These are phyloP conservation scores for Diachasmimorpha longicaudata DNA, from an alignment of 1,140 invertebrate species.

Conservation along the genomic window DNA sequence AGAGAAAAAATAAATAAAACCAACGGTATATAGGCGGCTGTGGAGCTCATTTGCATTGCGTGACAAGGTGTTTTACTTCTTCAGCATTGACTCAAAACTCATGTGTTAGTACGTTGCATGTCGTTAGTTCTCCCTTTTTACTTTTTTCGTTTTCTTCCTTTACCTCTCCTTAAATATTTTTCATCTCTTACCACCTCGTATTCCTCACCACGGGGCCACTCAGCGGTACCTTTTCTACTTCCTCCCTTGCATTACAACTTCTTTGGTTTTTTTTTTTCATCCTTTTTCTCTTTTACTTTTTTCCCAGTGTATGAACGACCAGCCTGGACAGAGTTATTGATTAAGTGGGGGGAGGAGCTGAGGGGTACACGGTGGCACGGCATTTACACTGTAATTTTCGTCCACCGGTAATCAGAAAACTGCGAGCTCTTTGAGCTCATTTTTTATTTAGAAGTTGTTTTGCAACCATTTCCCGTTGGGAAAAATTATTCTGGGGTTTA, in stretches of 20 bases:
- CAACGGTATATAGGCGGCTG: background rate
- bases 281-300: background rate
- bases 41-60: conserved; percentile 32
- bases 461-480: no score
- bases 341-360: conserved; percentile 12
- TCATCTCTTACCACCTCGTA: background rate
- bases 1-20: background rate
- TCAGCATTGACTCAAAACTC: background rate
- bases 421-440: no score
- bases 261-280: background rate
- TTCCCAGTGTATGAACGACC: background rate
- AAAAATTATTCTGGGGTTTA: background rate
- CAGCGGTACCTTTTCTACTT: background rate
- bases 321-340: conserved; percentile 29
- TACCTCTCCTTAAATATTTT: conserved; percentile 11
- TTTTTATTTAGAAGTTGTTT: no score
- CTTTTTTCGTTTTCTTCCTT: background rate
- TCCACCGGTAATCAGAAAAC: background rate
- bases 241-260: background rate
- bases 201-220: background rate
- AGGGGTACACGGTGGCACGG: conserved; percentile 16
- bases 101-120: conserved; percentile 27
- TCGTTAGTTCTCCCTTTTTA: conserved; percentile 15
- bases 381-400: conserved; percentile 25
- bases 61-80: conserved; percentile 26